Base-by-base conservation (phyloP, 1,140 invertebrate genomes). In the Limonius californicus region DNA sequence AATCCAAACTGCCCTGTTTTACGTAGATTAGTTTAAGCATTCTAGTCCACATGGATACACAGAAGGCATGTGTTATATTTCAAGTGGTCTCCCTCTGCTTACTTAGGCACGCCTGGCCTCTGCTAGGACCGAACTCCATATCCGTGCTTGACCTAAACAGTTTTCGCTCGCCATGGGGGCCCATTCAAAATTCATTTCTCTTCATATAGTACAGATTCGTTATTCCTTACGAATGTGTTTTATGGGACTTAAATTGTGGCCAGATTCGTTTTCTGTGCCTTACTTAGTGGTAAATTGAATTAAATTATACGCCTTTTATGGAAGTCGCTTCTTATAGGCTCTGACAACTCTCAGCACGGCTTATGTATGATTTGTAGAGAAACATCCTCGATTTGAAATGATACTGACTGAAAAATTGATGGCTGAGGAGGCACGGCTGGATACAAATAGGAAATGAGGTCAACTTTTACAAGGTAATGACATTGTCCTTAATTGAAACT, bases 151-250 rank as follows among this genome's bases (percentile, higher is more conserved):
- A 18, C 16, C 45, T 50, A 50, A 6, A 18, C 16, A 50, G 45
- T 19, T 18, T 50, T 21, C 35, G 9, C 23, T 45, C 14, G 2
- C 2, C 19, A 59, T 59, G 57, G 19, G 57, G 57, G 57, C 57
- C 14, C 42, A 59, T 59, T 59, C 42, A 59, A 59, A 59, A 59
- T 23, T 50, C 19, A 59, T 59, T 59, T 50, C 23, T 59, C 20
- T 59, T 50, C n/a, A 3, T 39, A 12, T 39, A 11, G 8, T 39
- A 39, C 2, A 39, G 35, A 39, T 39, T 21, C 4, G 42, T 45
- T 45, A 50, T 18, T 18, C 9, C 8, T 50, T 19, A 39, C 35
- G 35, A 39, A 39, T 39, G n/a, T 14, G n/a, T 39, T 39, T 39
- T 39, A 39, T 39, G n/a, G 23, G 23, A 27, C 23, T 27, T 50